Evolutionary conservation across 35 echinoderm and acorn worm species (phyloP), one percentile per base, ranked within the genome.

Genomic region (Eucidaris tribuloides): DNA sequence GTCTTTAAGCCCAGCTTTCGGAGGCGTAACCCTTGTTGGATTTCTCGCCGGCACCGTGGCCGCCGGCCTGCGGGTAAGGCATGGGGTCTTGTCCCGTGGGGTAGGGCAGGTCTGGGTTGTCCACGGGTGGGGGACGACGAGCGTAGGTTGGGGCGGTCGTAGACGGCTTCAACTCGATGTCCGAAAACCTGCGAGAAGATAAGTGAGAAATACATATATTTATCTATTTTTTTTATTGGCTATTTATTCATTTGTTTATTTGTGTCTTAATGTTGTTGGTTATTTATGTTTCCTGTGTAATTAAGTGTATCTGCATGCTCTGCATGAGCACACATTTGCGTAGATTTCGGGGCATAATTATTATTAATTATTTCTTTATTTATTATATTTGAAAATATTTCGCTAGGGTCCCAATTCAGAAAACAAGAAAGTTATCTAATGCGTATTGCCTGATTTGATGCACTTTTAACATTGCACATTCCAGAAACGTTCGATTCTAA

Each of bases 101-200:
- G n/a, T n/a, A n/a, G n/a, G n/a, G n/a, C n/a, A n/a, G n/a, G n/a
- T n/a, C n/a, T n/a, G n/a, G n/a, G n/a, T n/a, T n/a, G n/a, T n/a
- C n/a, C n/a, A n/a, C n/a, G n/a, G n/a, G n/a, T n/a, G n/a, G n/a
- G n/a, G n/a, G n/a, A n/a, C n/a, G n/a, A n/a, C n/a, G n/a, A n/a
- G n/a, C n/a, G n/a, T n/a, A n/a, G n/a, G n/a, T n/a, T n/a, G n/a
- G n/a, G n/a, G n/a, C n/a, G n/a, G n/a, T n/a, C n/a, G n/a, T n/a
- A n/a, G n/a, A n/a, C n/a, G n/a, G n/a, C n/a, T 74, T 74, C 68
- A 74, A 42, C 20, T 74, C 68, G 35, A 74, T 74, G 19, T 74
- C 68, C 35, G 68, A 44, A 20, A 74, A 74, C 38, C 68, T 74
- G 41, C 28, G 9, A 9, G 37, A 7, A 11, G 68, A 13, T 52